Conservation (phyloP, 2,113 vertebrate genomes). For the Scomber colias region DNA sequence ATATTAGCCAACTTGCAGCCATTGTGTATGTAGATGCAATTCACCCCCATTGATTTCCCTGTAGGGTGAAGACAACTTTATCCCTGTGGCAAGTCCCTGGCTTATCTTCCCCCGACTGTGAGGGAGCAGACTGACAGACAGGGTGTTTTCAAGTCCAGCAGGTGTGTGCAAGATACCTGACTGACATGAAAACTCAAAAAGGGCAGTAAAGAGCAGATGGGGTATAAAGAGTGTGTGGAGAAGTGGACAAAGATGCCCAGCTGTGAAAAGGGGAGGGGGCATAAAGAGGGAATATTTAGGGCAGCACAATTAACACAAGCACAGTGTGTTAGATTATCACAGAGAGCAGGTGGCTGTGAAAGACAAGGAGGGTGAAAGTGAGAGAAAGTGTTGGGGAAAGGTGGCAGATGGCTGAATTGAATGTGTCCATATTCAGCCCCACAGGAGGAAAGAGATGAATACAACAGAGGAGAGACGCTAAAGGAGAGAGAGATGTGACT, state of each 20-base stretch:
- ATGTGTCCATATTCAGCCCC: background rate
- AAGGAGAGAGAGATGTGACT: conserved; percentile 8
- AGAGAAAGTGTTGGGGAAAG: conserved; percentile 37
- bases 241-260: conserved; percentile 65
- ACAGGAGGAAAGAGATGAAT: background rate
- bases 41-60: conserved; percentile 64
- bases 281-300: conserved; percentile 31
- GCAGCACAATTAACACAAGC: conserved; percentile 56
- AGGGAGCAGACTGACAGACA: conserved; percentile 42
- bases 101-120: conserved; percentile 51
- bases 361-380: conserved; percentile 29
- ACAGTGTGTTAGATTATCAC: conserved; percentile 53
- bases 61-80: conserved; percentile 74
- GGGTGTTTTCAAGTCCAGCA: conserved; percentile 44
- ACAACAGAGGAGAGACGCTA: background rate
- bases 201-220: conserved; percentile 33
- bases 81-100: conserved; percentile 65
- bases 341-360: conserved; percentile 69
- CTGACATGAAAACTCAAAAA: conserved; percentile 24
- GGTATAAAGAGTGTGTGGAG: background rate
- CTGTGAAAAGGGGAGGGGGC: conserved; percentile 36
- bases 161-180: conserved; percentile 58
- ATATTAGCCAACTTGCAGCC: conserved; percentile 65
- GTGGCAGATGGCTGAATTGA: conserved; percentile 65
- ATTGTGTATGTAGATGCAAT: conserved; percentile 60